phyloP scores from a whole-genome alignment of 2,113 vertebrate species.

The Elaphurus davidianus region DNA sequence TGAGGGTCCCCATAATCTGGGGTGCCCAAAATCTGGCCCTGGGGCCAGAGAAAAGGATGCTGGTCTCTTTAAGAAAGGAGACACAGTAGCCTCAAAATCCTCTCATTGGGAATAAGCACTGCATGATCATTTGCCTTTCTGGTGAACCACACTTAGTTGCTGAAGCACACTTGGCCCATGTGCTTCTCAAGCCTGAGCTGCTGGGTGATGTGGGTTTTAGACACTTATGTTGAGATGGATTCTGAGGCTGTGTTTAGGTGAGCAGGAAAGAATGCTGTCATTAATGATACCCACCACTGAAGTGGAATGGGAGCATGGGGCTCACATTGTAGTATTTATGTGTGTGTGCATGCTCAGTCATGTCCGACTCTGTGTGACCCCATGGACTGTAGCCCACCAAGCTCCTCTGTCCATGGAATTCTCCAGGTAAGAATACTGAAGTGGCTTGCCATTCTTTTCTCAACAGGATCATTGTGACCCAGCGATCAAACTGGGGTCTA shows the following conservation, averaged over 20 bases:
- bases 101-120: not conserved
- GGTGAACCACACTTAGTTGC: constrained; percentile 20
- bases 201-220: not conserved
- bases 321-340: not conserved
- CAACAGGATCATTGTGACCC: not conserved
- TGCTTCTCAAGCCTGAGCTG: not conserved
- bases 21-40: not conserved
- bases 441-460: not conserved
- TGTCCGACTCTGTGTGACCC: not conserved
- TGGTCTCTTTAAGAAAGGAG: not conserved
- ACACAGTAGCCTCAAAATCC: not conserved
- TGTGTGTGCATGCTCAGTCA: not conserved
- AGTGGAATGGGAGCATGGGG: not conserved
- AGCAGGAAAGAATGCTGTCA: not conserved
- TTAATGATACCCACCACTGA: not conserved
- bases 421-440: not conserved
- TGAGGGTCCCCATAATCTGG: not conserved
- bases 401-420: not conserved
- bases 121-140: constrained; percentile 47
- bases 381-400: not conserved
- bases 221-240: not conserved
- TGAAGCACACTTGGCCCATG: constrained; percentile 56
- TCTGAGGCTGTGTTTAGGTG: constrained; percentile 1
- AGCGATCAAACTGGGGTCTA: not conserved
- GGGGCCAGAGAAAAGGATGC: not conserved